Base-by-base conservation (phyloP, 2,888 invertebrate genomes). In the Cancer borealis region DNA sequence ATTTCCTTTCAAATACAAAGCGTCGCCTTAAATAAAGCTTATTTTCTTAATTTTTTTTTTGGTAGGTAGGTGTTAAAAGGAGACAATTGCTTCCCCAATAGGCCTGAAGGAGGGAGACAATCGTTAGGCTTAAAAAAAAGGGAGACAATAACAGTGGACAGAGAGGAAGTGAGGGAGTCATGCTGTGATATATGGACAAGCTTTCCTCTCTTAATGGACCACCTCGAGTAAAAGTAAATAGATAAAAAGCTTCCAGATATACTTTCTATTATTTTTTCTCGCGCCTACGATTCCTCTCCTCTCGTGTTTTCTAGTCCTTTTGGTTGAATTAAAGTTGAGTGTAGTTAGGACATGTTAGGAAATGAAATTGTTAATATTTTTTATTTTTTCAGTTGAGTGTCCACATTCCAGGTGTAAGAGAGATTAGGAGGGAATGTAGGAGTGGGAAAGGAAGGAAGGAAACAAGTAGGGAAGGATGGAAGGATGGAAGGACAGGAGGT, bases 111-210 rank as follows among this genome's bases (percentile, higher is more conserved):
- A 79, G 79, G 79, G 21, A 79, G 90, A 54, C 90, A 90, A 54
- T 30, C 30, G 30, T 30, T 30, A 30, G 79, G 79, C 79, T 14
- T 79, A 30, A 30, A 73, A 73, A 73, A 79, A 26, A 79, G 79
- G 79, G 30, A 79, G 90, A 90, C 90, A 90, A 90, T 90, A 90
- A 90, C 26, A 90, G 90, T n/a, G 54, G 90, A 54, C 54, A 49
- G 30, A 54, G 90, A 90, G 90, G 90, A 54, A 30, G 90, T 54
- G 46, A n/a, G 49, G 49, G 90, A 90, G 90, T 90, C 90, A 49
- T 54, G 54, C 90, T 30, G 54, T 90, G 90, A 90, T 90, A 90
- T 90, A 90, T 90, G 54, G 90, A 54, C 90, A 54, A 90, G 90
- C 54, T 90, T 54, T 54, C 54, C 30, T 54, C 49, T 54, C 26